These are phyloP conservation scores for Ptychadena robeensis DNA, from an alignment of 2,797 vertebrate genomes.

Conservation along the genomic window DNA sequence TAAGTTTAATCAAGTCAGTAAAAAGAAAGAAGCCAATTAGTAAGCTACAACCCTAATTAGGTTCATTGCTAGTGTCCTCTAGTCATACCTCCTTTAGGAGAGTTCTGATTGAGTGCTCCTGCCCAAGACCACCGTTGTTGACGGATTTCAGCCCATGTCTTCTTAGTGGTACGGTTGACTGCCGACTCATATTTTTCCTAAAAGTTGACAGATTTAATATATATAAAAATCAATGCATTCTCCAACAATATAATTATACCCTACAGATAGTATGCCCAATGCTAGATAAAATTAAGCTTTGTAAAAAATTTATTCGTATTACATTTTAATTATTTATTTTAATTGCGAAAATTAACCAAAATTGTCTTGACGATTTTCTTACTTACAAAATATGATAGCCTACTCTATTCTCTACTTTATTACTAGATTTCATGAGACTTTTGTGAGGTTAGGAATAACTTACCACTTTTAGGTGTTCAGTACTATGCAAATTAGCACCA, in stretches of 20 bases:
- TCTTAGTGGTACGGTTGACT: constrained; percentile 90
- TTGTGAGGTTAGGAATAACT: too few relatives aligned
- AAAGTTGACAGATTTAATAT: background rate
- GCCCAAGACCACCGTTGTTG: constrained; percentile 97
- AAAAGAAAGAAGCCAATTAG: background rate
- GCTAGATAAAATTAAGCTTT: background rate
- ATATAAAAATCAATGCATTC: background rate
- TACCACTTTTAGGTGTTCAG: background rate
- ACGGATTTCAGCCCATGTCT: constrained; percentile 97
- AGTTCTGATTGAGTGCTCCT: constrained; percentile 85
- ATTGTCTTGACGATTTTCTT: background rate
- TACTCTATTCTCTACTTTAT: background rate
- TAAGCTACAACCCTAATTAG: background rate
- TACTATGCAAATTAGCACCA: background rate
- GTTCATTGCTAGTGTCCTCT: background rate
- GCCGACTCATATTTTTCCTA: constrained; percentile 95
- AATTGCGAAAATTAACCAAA: too few relatives aligned
- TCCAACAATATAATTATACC: too few relatives aligned
- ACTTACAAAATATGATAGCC: background rate
- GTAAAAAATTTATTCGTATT: too few relatives aligned
- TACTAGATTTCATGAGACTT: background rate
- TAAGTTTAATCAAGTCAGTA: background rate
- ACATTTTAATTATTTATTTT: too few relatives aligned
- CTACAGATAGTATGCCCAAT: background rate
- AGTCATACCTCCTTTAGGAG: constrained; percentile 74